These are phyloP conservation scores for Percina caprodes DNA, from an alignment of 2,113 vertebrate genomes.

Conservation along the genomic window DNA sequence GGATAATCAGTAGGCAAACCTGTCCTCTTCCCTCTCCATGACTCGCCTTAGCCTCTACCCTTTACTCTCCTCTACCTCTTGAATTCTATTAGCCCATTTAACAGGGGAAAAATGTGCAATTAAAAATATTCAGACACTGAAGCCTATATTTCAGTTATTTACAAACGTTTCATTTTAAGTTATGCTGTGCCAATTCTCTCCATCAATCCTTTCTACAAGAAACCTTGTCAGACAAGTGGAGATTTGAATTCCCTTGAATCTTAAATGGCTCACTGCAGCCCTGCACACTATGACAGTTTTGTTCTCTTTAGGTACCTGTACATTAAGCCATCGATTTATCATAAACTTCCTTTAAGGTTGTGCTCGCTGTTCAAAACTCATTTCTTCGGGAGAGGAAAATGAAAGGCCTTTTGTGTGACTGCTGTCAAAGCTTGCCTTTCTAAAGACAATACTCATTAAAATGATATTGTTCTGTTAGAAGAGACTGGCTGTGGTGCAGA, in stretches of 20 bases:
- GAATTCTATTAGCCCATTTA: constrained; percentile 57
- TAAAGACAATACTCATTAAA: constrained; percentile 59
- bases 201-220: constrained; percentile 51
- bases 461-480: constrained; percentile 31
- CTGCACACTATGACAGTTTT: constrained; percentile 12
- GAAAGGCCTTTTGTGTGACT: constrained; percentile 17
- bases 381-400: constrained; percentile 25
- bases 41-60: constrained; percentile 58
- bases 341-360: constrained; percentile 29
- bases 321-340: constrained; percentile 41
- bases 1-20: constrained; percentile 54
- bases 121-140: constrained; percentile 53
- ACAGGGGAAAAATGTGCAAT: constrained; percentile 53
- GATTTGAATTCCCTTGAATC: constrained; percentile 33
- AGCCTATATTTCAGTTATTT: constrained; percentile 65
- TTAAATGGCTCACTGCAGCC: constrained; percentile 17
- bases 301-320: constrained; percentile 24
- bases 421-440: constrained; percentile 36
- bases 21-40: constrained; percentile 42
- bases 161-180: constrained; percentile 55
- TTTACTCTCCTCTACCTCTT: constrained; percentile 41
- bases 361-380: constrained; percentile 16
- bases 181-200: constrained; percentile 33
- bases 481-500: constrained; percentile 9
- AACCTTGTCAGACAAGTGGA: constrained; percentile 38